Percentiles rank a stretch among this genome's conserved stretches.
These are phyloP conservation scores for Turnix velox DNA, from an alignment of 2,113 vertebrate species.

Conservation along the genomic window DNA sequence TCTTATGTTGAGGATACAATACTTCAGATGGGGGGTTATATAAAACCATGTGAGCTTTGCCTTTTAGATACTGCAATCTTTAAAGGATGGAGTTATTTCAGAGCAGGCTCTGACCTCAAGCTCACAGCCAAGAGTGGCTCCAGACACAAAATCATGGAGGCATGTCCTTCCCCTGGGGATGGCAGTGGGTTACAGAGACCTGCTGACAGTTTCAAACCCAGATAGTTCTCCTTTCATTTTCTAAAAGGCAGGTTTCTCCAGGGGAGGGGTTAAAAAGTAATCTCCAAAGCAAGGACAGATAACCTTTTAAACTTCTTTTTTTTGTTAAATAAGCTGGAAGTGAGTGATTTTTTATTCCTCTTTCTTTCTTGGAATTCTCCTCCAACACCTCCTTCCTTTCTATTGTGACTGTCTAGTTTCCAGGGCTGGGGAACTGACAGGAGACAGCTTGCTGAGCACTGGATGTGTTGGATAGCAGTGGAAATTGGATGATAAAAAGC, in stretches of 20 bases:
- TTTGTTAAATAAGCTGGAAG: not conserved
- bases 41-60: not conserved
- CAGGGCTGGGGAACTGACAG: not conserved
- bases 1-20: too few species aligned
- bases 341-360: not conserved
- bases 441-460: not conserved
- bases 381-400: not conserved
- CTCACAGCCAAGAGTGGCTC: not conserved
- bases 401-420: not conserved
- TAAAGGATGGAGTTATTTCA: not conserved
- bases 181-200: not conserved
- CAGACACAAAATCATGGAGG: accelerated
- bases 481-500: not conserved
- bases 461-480: not conserved
- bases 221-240: slow-evolving; percentile 19
- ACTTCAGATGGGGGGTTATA: too few species aligned
- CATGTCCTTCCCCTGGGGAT: not conserved
- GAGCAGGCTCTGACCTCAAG: not conserved
- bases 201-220: not conserved
- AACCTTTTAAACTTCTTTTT: not conserved
- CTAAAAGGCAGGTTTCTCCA: not conserved
- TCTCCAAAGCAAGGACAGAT: not conserved
- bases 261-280: not conserved
- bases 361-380: not conserved
- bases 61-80: not conserved